A percentile compares a stretch with the other conserved stretches of the same genome.
phyloP scores from a whole-genome alignment of 2,888 invertebrate genomes.

The Rhagonycha lutea region DNA sequence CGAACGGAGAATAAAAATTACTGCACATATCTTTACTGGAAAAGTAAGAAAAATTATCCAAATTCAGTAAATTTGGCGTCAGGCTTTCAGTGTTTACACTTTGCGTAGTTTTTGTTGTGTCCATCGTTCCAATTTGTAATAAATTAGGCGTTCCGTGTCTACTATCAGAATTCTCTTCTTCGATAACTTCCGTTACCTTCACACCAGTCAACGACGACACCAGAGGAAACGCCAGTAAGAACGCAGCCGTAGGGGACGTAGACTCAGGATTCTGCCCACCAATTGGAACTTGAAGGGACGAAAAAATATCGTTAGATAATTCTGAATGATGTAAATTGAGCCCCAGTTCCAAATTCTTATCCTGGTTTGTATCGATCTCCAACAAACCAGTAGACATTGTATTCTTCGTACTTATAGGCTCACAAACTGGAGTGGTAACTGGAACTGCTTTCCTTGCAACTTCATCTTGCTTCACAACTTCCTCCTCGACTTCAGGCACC shows the following conservation, averaged over 20 bases:
- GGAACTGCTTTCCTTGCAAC: neutral
- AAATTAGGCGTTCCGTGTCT: constrained; percentile 55
- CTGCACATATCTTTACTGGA: constrained; percentile 45
- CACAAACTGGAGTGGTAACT: neutral
- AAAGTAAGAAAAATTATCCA: constrained; percentile 53
- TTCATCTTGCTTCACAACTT: neutral
- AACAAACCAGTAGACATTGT: constrained; percentile 8
- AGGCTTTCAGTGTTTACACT: constrained; percentile 41
- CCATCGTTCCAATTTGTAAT: constrained; percentile 56
- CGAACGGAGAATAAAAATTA: constrained; percentile 41
- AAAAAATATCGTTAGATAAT: constrained; percentile 64
- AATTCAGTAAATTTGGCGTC: constrained; percentile 49
- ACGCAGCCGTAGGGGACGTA: constrained; percentile 77
- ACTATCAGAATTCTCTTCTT: constrained; percentile 58
- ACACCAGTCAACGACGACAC: constrained; percentile 66
- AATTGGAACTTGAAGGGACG: constrained; percentile 61
- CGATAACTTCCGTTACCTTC: constrained; percentile 58
- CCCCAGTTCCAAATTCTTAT: constrained; percentile 34
- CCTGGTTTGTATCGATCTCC: constrained; percentile 9
- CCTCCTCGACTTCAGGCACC: neutral
- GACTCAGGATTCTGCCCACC: constrained; percentile 63
- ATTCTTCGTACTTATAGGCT: neutral
- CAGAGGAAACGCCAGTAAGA: constrained; percentile 74
- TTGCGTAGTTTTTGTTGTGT: constrained; percentile 47
- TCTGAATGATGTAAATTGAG: constrained; percentile 55